Evolutionary conservation across 2,113 vertebrate genomes (phyloP).

Genomic region (Proteles cristata): DNA sequence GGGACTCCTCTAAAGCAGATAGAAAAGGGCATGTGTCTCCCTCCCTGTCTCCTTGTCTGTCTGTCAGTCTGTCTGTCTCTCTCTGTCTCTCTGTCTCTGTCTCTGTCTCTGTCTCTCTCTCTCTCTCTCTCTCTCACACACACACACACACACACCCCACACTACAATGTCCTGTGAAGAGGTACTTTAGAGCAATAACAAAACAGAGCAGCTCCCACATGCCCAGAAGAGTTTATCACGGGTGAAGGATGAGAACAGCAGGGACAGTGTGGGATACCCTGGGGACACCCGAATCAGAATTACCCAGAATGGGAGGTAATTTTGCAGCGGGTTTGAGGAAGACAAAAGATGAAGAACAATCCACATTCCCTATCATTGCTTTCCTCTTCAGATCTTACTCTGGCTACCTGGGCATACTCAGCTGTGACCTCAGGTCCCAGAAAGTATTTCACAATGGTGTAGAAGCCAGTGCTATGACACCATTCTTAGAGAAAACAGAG

Average conservation of each 20-base stretch:
- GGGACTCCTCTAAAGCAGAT: background rate
- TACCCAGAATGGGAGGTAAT: background rate
- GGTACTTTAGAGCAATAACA: background rate
- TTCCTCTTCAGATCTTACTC: conserved; percentile 18
- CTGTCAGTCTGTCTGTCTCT: background rate
- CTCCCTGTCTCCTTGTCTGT: background rate
- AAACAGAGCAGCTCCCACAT: background rate
- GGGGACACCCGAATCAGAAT: background rate
- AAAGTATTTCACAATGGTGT: background rate
- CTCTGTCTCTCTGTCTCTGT: background rate
- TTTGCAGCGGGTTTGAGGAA: background rate
- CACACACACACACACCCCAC: too few relatives aligned
- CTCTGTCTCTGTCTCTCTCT: background rate
- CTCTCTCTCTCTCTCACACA: background rate
- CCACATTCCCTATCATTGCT: background rate
- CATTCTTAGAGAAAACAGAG: background rate
- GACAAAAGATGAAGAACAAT: background rate
- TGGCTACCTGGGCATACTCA: background rate
- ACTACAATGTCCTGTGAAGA: background rate
- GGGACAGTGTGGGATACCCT: fast-evolving
- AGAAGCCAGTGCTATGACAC: background rate
- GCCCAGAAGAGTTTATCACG: background rate
- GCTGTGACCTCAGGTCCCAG: background rate
- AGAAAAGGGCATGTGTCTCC: background rate
- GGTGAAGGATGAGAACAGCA: background rate